A percentile compares a stretch with the other conserved stretches of the same genome.
Conservation (phyloP, 2,113 vertebrate genomes). For the Isichthys henryi region DNA sequence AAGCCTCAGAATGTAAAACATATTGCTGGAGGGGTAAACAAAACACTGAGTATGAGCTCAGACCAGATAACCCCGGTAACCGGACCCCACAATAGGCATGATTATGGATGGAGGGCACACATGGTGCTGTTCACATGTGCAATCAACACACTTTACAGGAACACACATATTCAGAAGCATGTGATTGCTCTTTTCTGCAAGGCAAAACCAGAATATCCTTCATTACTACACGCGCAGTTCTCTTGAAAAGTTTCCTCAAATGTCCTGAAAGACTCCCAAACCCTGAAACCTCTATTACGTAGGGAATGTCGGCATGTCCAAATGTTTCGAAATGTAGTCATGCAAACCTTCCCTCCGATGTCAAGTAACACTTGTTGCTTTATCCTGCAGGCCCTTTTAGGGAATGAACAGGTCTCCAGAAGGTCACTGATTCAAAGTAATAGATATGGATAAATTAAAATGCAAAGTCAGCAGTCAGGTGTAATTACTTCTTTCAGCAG, state of each 20-base stretch:
- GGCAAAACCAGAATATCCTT: background rate
- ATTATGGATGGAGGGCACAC: background rate
- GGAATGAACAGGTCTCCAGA: background rate
- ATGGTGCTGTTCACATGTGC: background rate
- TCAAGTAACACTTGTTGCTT: background rate
- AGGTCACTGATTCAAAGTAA: background rate
- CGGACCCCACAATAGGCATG: background rate
- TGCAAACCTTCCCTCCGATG: background rate
- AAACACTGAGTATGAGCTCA: background rate
- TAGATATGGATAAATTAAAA: background rate
- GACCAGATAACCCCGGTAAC: background rate
- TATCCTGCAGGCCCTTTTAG: background rate
- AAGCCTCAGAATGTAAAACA: background rate
- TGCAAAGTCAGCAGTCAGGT: background rate
- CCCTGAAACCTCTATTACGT: background rate
- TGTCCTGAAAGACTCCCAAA: background rate
- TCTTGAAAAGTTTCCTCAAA: background rate
- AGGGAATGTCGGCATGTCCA: background rate
- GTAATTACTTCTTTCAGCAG: background rate
- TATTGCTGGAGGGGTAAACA: background rate
- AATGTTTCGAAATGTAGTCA: background rate
- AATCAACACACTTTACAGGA: background rate
- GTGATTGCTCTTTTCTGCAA: background rate
- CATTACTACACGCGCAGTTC: background rate
- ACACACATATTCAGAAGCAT: background rate